These are phyloP conservation scores for Bovichtus variegatus DNA, from an alignment of 2,797 vertebrate genomes.

Conservation along the genomic window DNA sequence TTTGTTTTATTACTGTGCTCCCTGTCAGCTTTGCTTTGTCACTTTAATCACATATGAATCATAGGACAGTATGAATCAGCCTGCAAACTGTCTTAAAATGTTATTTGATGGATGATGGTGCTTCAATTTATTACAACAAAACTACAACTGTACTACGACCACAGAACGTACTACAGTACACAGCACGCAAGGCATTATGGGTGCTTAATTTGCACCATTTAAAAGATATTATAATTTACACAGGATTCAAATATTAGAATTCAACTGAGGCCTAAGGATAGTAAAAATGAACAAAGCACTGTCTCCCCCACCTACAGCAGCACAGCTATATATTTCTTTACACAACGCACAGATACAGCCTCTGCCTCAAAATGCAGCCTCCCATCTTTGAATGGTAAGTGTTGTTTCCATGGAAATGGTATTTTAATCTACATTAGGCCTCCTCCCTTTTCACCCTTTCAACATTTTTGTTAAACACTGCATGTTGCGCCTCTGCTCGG, in stretches of 20 bases:
- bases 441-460: not conserved
- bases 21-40: slow-evolving; percentile 55
- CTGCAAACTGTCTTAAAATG: slow-evolving; percentile 48
- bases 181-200: not conserved
- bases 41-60: slow-evolving; percentile 59
- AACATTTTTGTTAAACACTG: not conserved
- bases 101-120: slow-evolving; percentile 67
- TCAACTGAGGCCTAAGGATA: not conserved
- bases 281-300: not conserved
- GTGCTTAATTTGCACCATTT: not conserved
- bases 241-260: slow-evolving; percentile 1
- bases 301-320: not conserved
- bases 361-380: not conserved
- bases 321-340: slow-evolving; percentile 3
- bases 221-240: slow-evolving; percentile 13
- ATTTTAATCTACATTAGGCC: slow-evolving; percentile 39
- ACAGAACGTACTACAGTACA: slow-evolving; percentile 33
- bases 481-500: not conserved
- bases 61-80: slow-evolving; percentile 39
- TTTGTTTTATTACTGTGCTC: slow-evolving; percentile 39
- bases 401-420: slow-evolving; percentile 41
- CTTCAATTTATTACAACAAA: slow-evolving; percentile 61
- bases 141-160: no score
- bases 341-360: not conserved
- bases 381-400: slow-evolving; percentile 1